Conservation (phyloP, 1,140 invertebrate genomes). For the Dermatophagoides farinae region DNA sequence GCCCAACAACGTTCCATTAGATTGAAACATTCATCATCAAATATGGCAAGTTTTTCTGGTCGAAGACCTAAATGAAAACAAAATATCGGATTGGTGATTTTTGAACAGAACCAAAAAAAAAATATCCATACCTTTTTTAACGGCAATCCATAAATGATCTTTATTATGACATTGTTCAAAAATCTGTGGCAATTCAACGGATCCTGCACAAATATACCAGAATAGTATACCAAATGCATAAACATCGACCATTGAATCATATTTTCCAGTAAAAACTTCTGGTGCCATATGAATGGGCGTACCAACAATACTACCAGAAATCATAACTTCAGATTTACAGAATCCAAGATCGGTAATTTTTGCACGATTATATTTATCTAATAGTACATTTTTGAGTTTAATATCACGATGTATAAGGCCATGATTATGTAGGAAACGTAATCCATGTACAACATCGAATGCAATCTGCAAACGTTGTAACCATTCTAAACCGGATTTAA, state of each 20-base stretch:
- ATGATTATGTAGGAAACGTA: constrained; percentile 60
- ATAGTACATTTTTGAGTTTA: constrained; percentile 34
- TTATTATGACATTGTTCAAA: constrained; percentile 73
- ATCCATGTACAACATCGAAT: constrained; percentile 60
- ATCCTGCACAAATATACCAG: constrained; percentile 72
- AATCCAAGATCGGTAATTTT: constrained; percentile 75
- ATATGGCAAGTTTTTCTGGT: constrained; percentile 49
- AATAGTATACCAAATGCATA: constrained; percentile 79
- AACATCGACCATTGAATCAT: constrained; percentile 66
- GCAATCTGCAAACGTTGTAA: constrained; percentile 43
- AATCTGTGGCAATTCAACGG: constrained; percentile 49
- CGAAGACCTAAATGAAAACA: constrained; percentile 30
- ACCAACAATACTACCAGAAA: constrained; percentile 61
- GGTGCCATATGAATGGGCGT: constrained; percentile 84
- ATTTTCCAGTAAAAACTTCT: constrained; percentile 55
- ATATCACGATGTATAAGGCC: constrained; percentile 72
- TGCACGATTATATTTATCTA: constrained; percentile 50
- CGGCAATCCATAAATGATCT: constrained; percentile 64
- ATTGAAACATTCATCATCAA: constrained; percentile 58
- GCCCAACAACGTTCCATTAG: constrained; percentile 70
- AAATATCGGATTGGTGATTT: neutral
- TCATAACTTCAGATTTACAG: constrained; percentile 74
- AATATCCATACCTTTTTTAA: constrained; percentile 44
- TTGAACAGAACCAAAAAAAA: neutral
- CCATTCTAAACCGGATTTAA: constrained; percentile 49